Evolutionary conservation across 2,888 invertebrate genomes (phyloP), one percentile per base, ranked within the genome.

Genomic region (Mechanitis messenoides): DNA sequence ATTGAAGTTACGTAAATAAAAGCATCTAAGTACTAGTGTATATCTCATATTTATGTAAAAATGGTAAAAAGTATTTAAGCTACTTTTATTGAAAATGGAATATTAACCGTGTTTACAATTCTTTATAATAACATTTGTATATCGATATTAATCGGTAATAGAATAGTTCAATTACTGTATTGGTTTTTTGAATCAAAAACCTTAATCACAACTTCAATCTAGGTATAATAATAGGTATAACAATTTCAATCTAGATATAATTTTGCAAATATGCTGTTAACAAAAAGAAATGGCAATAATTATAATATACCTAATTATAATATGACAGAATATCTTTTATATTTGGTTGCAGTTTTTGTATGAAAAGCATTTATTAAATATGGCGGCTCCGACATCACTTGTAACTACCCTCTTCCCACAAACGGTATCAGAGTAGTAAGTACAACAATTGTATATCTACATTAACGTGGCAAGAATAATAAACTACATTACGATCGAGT

Each of bases 381-480:
- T 45, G 45, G 42, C 42, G 42, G 42, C 42, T 9, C 42, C 42
- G 42, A 42, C 42, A 9, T 42, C 42, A 35, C 35, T 2, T 20
- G n/a, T 50, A 50, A 6, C 31, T 50, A 31, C 50, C 28, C 50
- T 31, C 7, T 31, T 7, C 31, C 31, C 6, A 28, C 11, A 50
- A 28, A 28, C 47, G 4, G 4, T 12, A 54, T 56, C 35, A 47
- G 31, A 53, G 46, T 20, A 20, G 33, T 58, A 60, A 59, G 53
- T 59, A 63, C 56, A 61, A 84, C 83, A 80, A 76, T 73, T 78
- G 79, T 83, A 82, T 77, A 81, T 72, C 63, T 73, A 72, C 66
- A 66, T 69, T 69, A 76, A 80, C 74, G 70, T 81, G 83, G 84
- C 85, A 84, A 83, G 83, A 84, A 61, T 76, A 54, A 42, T 35